phyloP scores from a whole-genome alignment of 2,797 vertebrate genomes.

The Netta rufina region DNA sequence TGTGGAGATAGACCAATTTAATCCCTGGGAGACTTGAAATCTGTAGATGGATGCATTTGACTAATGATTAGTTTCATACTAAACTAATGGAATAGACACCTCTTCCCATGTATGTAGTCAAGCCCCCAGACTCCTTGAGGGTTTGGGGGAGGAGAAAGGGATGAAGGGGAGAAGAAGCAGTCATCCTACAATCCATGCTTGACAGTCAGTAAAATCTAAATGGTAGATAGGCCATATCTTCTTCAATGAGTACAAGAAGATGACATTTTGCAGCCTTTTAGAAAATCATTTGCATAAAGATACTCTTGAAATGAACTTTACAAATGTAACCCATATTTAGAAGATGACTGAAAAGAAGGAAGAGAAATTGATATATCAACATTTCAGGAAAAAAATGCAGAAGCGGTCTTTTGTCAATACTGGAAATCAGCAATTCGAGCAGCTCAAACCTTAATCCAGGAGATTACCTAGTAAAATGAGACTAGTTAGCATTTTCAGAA shows the following conservation, averaged over 20 bases:
- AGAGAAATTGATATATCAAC: not conserved
- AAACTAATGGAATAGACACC: not conserved
- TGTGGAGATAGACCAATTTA: not conserved
- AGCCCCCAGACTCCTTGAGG: not conserved
- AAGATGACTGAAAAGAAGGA: not conserved
- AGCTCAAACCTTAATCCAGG: slow-evolving; percentile 9
- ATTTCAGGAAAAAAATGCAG: not conserved
- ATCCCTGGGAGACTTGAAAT: not conserved
- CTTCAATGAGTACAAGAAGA: not conserved
- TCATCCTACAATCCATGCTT: not conserved
- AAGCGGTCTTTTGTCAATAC: not conserved
- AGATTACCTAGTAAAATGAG: slow-evolving; percentile 3
- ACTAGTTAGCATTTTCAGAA: not conserved
- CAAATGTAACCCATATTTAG: not conserved
- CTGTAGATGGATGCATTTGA: not conserved
- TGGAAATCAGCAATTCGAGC: slow-evolving; percentile 18
- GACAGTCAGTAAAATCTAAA: not conserved
- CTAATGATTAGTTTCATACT: not conserved
- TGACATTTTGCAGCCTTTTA: not conserved
- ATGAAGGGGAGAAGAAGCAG: not conserved
- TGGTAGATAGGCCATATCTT: not conserved
- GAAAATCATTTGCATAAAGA: not conserved
- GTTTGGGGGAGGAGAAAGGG: not conserved
- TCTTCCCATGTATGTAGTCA: not conserved
- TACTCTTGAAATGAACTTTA: not conserved